Conservation (phyloP, 2,888 invertebrate genomes). For the Podotricha telesiphe region DNA sequence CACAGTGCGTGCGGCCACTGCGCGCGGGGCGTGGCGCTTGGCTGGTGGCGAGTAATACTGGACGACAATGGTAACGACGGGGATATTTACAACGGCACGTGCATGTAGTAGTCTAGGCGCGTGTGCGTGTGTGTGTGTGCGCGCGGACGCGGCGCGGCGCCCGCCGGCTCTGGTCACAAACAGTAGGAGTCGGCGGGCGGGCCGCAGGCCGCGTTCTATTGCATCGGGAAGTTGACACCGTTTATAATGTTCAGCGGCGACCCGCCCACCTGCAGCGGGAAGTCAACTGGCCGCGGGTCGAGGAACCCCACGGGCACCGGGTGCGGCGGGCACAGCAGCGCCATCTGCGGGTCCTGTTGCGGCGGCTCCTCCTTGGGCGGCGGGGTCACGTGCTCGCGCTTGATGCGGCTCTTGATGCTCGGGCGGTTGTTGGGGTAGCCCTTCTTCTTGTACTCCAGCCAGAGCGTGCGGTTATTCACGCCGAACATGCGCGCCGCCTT, state of each 20-base stretch:
- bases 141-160: constrained; percentile 50
- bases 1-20: constrained; percentile 49
- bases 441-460: constrained; percentile 93
- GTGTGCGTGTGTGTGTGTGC: constrained; percentile 40
- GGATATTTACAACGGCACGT: constrained; percentile 60
- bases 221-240: constrained; percentile 90
- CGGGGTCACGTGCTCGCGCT: constrained; percentile 86
- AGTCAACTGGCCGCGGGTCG: constrained; percentile 88
- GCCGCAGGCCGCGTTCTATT: constrained; percentile 82
- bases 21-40: constrained; percentile 14
- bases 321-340: constrained; percentile 85
- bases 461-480: constrained; percentile 92
- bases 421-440: constrained; percentile 92
- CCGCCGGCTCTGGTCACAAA: constrained; percentile 75
- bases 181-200: constrained; percentile 61
- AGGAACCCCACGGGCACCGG: constrained; percentile 88
- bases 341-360: constrained; percentile 69
- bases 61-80: constrained; percentile 47
- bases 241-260: constrained; percentile 87
- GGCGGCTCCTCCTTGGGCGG: constrained; percentile 78
- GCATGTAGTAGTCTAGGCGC: constrained; percentile 57
- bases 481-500: constrained; percentile 93
- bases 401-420: constrained; percentile 90
- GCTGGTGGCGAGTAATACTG: constrained; percentile 49
- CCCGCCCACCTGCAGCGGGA: constrained; percentile 85